phyloP scores from a whole-genome alignment of 2,113 vertebrate genomes.

The Corvus hawaiiensis region DNA sequence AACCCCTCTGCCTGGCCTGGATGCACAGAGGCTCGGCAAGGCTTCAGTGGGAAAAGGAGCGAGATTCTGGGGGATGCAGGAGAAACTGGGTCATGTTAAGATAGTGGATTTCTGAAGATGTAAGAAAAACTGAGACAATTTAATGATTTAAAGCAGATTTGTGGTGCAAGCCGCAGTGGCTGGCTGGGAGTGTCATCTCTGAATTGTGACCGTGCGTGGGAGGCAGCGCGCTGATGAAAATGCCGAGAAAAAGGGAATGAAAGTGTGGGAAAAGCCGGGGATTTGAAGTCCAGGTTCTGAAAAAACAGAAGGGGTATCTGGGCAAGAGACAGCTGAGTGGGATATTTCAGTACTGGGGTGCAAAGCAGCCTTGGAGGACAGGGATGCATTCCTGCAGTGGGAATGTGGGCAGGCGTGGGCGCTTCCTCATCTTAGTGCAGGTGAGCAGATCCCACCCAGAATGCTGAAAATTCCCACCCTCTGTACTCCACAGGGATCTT shows the following conservation, averaged over 20 bases:
- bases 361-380: neutral
- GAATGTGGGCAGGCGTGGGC: fast-evolving
- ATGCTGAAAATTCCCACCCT: neutral
- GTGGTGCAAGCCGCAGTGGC: neutral
- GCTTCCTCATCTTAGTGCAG: fast-evolving
- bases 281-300: neutral
- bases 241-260: neutral
- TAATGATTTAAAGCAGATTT: neutral
- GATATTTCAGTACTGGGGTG: neutral
- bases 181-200: neutral
- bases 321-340: fast-evolving
- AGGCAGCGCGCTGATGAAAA: fast-evolving
- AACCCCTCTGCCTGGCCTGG: neutral
- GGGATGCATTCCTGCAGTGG: fast-evolving
- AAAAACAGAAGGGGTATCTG: neutral
- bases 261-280: neutral
- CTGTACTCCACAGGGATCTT: too few relatives aligned
- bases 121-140: neutral
- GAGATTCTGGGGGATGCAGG: neutral
- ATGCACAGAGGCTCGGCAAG: neutral
- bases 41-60: neutral
- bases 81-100: neutral
- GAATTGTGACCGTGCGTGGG: fast-evolving
- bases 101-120: neutral
- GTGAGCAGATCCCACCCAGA: neutral